Conservation (phyloP, 2,888 invertebrate genomes). For the Eupithecia exiguata region DNA sequence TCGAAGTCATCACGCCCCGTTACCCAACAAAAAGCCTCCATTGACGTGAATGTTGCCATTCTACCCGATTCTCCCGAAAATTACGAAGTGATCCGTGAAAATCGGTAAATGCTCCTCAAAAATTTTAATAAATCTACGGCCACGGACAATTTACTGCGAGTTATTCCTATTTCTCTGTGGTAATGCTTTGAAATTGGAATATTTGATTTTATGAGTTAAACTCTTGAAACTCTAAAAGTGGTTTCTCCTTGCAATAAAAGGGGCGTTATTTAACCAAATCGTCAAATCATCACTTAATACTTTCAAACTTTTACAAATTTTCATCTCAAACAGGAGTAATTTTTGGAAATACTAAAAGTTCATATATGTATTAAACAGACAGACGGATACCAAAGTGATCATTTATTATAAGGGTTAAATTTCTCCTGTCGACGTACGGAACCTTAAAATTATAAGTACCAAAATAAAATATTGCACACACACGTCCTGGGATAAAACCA, state of each 20-base stretch:
- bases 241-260: neutral
- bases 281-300: neutral
- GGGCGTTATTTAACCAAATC: neutral
- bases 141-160: constrained; percentile 29
- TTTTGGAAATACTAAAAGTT: neutral
- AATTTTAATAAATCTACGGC: constrained; percentile 38
- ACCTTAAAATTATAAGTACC: neutral
- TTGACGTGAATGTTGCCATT: constrained; percentile 24
- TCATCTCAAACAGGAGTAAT: too few species aligned
- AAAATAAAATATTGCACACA: neutral
- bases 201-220: neutral
- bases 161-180: constrained; percentile 18
- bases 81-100: constrained; percentile 41
- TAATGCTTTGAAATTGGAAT: neutral
- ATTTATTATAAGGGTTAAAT: neutral
- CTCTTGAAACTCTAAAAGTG: neutral
- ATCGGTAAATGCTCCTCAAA: constrained; percentile 34
- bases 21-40: constrained; percentile 19
- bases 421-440: neutral
- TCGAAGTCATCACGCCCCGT: constrained; percentile 14
- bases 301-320: too few species aligned
- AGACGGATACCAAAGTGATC: neutral
- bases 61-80: constrained; percentile 21
- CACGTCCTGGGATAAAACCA: neutral
- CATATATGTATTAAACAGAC: neutral